Percentiles rank a stretch among this genome's conserved stretches.
Conservation (phyloP, 1,140 invertebrate species). For the Ylistrum balloti region DNA sequence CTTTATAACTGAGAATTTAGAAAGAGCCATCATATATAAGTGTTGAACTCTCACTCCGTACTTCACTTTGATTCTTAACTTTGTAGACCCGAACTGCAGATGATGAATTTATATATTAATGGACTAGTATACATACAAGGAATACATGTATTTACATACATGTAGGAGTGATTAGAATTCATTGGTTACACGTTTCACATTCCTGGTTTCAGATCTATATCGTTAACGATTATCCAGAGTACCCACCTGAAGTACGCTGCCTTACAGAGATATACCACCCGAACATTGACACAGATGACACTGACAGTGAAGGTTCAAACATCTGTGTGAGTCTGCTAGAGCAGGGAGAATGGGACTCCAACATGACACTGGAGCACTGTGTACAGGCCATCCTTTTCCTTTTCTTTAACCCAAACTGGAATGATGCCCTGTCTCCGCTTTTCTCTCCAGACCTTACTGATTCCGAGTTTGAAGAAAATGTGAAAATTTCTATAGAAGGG, state of each 20-base stretch:
- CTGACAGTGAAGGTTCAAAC: slow-evolving; percentile 60
- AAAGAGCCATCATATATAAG: too few relatives aligned
- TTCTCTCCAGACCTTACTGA: slow-evolving; percentile 58
- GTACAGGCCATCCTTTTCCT: slow-evolving; percentile 75
- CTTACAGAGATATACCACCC: slow-evolving; percentile 76
- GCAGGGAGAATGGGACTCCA: slow-evolving; percentile 63
- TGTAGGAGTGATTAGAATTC: too few relatives aligned
- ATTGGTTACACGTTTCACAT: not conserved
- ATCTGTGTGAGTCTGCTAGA: slow-evolving; percentile 75
- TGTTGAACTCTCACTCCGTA: too few relatives aligned
- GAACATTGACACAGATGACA: slow-evolving; percentile 72
- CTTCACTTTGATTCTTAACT: too few relatives aligned
- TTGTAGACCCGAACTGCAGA: too few relatives aligned
- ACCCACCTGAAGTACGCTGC: slow-evolving; percentile 67
- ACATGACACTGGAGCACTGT: slow-evolving; percentile 66
- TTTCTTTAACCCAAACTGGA: slow-evolving; percentile 74
- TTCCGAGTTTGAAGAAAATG: slow-evolving; percentile 69
- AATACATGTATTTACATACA: too few relatives aligned
- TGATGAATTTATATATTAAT: too few relatives aligned
- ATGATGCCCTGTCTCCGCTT: slow-evolving; percentile 72
- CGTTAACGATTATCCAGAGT: slow-evolving; percentile 52
- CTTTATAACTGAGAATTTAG: too few relatives aligned
- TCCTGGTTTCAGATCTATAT: slow-evolving; percentile 56
- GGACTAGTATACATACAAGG: too few relatives aligned
- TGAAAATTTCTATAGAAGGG: slow-evolving; percentile 69